Conservation (phyloP, 2,888 invertebrate genomes). For the Pollenia griseotomentosa region DNA sequence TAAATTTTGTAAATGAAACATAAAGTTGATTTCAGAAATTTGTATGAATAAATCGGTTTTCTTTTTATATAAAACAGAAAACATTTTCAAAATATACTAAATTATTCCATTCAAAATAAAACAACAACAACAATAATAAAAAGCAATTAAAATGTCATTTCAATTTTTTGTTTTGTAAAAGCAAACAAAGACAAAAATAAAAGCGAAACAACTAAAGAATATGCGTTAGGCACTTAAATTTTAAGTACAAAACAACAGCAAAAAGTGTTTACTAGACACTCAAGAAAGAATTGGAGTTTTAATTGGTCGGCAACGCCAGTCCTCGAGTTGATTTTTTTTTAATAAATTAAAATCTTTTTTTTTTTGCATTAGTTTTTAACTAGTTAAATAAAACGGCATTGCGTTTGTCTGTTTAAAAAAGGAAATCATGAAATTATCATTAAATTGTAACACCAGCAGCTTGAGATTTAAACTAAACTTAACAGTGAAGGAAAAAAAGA, state of each 20-base stretch:
- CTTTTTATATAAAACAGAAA: not conserved
- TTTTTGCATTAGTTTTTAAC: too few relatives aligned
- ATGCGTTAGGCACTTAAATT: not conserved
- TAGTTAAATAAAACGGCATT: not conserved
- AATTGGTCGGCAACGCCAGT: too few relatives aligned
- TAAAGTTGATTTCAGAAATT: not conserved
- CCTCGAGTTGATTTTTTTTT: too few relatives aligned
- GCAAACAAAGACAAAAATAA: conserved; percentile 12
- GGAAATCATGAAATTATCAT: conserved; percentile 5
- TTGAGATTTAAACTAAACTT: not conserved
- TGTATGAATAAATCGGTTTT: not conserved
- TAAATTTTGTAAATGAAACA: not conserved
- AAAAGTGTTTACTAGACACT: not conserved
- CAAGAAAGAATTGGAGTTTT: too few relatives aligned
- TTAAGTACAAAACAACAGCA: not conserved
- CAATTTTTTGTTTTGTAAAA: conserved; percentile 1
- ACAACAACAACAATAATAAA: conserved; percentile 17
- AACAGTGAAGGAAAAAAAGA: not conserved
- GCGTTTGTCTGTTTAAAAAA: not conserved
- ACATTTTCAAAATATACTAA: not conserved
- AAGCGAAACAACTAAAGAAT: not conserved
- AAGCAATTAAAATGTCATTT: conserved; percentile 66
- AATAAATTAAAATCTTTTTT: too few relatives aligned
- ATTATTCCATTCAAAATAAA: conserved; percentile 31
- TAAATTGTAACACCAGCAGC: not conserved